Evolutionary conservation across 1,140 invertebrate genomes (phyloP).

Genomic region (Apocrypta bakeri): DNA sequence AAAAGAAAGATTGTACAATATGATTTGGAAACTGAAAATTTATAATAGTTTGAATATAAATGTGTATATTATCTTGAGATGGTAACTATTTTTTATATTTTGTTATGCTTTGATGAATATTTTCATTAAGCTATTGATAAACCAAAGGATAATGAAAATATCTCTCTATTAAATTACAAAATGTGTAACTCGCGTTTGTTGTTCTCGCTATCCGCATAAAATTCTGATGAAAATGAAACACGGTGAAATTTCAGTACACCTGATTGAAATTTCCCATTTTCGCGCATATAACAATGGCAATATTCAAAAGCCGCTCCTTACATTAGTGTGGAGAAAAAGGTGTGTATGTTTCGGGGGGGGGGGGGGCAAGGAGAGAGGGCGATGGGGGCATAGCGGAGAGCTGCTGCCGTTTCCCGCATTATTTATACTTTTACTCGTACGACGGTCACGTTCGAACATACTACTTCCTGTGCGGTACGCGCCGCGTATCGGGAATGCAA

Average conservation of each 20-base stretch:
- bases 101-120: not conserved
- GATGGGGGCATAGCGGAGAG: too few species aligned
- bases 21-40: too few species aligned
- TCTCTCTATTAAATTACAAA: slow-evolving; percentile 42
- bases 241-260: slow-evolving; percentile 15
- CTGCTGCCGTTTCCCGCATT: slow-evolving; percentile 58
- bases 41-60: too few species aligned
- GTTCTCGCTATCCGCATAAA: not conserved
- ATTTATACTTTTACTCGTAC: slow-evolving; percentile 59
- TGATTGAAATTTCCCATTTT: slow-evolving; percentile 13
- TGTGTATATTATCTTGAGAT: too few species aligned
- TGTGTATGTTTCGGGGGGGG: too few species aligned
- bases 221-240: not conserved
- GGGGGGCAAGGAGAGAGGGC: not conserved
- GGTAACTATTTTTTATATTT: too few species aligned
- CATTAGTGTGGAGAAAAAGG: too few species aligned
- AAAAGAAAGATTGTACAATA: too few species aligned
- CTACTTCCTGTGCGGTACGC: slow-evolving; percentile 63
- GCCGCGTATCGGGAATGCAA: slow-evolving; percentile 63
- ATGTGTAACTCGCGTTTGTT: not conserved
- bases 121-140: slow-evolving; percentile 20
- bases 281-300: slow-evolving; percentile 23
- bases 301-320: slow-evolving; percentile 24
- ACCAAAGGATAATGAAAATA: slow-evolving; percentile 44
- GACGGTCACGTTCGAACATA: slow-evolving; percentile 67